These are phyloP conservation scores for Nephotettix cincticeps DNA, from an alignment of 1,140 invertebrate genomes.

Conservation along the genomic window DNA sequence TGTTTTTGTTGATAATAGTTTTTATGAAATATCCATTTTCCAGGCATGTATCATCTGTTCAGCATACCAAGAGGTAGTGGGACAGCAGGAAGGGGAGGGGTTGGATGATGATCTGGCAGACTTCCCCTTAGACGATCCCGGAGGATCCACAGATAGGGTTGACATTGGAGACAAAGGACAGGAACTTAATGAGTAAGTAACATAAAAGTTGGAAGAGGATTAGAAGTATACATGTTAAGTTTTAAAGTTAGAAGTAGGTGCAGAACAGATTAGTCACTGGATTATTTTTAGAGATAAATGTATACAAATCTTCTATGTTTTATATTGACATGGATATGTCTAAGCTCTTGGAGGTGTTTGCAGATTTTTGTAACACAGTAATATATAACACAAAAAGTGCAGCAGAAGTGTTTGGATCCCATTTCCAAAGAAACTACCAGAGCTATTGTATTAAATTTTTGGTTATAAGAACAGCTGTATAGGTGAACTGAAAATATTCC, in stretches of 20 bases:
- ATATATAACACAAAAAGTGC: neutral
- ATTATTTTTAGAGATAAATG: neutral
- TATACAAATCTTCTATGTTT: neutral
- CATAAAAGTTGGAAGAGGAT: neutral
- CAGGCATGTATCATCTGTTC: too few relatives aligned
- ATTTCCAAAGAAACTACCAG: too few relatives aligned
- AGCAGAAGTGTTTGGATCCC: neutral
- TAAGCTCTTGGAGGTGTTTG: neutral
- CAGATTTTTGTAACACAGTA: neutral
- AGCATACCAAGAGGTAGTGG: neutral
- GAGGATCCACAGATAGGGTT: neutral
- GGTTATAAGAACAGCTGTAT: too few relatives aligned
- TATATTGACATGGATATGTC: too few relatives aligned
- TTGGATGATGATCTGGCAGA: constrained; percentile 20
- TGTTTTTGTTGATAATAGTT: too few relatives aligned
- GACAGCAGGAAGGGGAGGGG: constrained; percentile 23
- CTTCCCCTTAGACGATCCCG: constrained; percentile 26
- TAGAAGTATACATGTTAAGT: too few relatives aligned
- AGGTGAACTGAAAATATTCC: too few relatives aligned
- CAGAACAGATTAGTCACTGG: neutral
- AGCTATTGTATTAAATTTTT: too few relatives aligned
- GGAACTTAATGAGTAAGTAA: too few relatives aligned
- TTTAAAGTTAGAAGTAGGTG: too few relatives aligned
- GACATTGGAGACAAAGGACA: neutral
- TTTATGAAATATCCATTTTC: too few relatives aligned